phyloP scores from a whole-genome alignment of 2,888 invertebrate genomes.

The Cosmorhoe ocellata region DNA sequence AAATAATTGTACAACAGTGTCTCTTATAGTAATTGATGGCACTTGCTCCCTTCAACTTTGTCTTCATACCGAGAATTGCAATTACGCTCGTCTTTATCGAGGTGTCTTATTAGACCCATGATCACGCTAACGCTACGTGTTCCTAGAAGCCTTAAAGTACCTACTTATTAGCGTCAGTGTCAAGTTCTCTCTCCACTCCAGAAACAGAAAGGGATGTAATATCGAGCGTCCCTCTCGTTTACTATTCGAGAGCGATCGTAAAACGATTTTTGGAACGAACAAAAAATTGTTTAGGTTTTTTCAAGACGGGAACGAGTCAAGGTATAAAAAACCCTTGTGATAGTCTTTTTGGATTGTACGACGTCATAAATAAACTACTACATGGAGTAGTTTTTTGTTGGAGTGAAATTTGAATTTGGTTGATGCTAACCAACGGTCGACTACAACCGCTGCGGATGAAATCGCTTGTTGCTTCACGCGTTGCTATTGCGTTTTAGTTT shows the following conservation, averaged over 20 bases:
- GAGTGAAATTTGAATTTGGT: slow-evolving; percentile 62
- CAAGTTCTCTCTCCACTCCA: slow-evolving; percentile 59
- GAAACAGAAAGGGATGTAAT: slow-evolving; percentile 43
- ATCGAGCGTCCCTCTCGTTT: slow-evolving; percentile 57
- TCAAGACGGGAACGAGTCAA: slow-evolving; percentile 51
- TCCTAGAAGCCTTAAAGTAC: slow-evolving; percentile 64
- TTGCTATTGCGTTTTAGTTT: slow-evolving; percentile 58
- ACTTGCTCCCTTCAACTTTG: slow-evolving; percentile 38
- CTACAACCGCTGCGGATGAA: slow-evolving; percentile 39
- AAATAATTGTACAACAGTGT: slow-evolving; percentile 30
- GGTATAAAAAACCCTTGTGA: slow-evolving; percentile 48
- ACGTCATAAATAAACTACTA: slow-evolving; percentile 74
- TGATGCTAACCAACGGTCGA: slow-evolving; percentile 60
- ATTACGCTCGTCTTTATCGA: slow-evolving; percentile 43
- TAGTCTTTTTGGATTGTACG: slow-evolving; percentile 69
- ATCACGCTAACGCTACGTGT: slow-evolving; percentile 54
- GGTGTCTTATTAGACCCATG: slow-evolving; percentile 54
- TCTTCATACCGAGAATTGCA: slow-evolving; percentile 46
- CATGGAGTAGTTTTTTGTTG: slow-evolving; percentile 56
- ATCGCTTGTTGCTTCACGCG: slow-evolving; percentile 30
- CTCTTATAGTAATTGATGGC: slow-evolving; percentile 29
- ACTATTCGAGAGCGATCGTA: slow-evolving; percentile 77
- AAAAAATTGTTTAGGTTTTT: slow-evolving; percentile 80
- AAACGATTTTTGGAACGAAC: slow-evolving; percentile 69
- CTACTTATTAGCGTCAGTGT: slow-evolving; percentile 59